phyloP scores from a whole-genome alignment of 2,888 invertebrate species.

The Dioctria linearis region DNA sequence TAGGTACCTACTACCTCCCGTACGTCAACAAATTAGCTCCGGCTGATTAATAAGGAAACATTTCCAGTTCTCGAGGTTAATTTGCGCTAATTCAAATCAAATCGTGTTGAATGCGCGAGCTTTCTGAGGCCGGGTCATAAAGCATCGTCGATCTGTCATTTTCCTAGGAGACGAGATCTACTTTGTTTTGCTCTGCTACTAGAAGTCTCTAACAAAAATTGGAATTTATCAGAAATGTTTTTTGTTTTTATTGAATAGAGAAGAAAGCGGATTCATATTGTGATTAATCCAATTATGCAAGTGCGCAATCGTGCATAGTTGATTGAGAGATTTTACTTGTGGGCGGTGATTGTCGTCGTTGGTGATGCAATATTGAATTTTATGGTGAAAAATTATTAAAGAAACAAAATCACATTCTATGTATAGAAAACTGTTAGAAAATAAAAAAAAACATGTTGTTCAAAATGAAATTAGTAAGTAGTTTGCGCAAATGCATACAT shows the following conservation, averaged over 20 bases:
- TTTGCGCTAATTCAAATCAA: constrained; percentile 47
- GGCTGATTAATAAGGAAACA: constrained; percentile 48
- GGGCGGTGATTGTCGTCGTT: too few relatives aligned
- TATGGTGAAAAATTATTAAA: too few relatives aligned
- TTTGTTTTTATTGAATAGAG: constrained; percentile 36
- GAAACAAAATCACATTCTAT: too few relatives aligned
- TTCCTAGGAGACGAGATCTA: not conserved
- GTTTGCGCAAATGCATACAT: too few relatives aligned
- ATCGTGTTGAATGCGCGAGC: constrained; percentile 22
- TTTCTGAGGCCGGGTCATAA: constrained; percentile 14
- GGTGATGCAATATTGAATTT: too few relatives aligned
- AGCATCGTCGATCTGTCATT: constrained; percentile 29
- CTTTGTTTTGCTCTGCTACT: not conserved
- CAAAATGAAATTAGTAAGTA: too few relatives aligned
- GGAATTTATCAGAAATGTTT: not conserved
- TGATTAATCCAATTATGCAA: constrained; percentile 25
- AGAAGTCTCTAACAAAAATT: not conserved
- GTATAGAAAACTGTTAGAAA: too few relatives aligned
- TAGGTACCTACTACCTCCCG: not conserved
- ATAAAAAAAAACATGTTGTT: too few relatives aligned
- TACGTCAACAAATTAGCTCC: constrained; percentile 26
- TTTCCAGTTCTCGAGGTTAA: constrained; percentile 44
- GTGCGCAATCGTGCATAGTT: too few relatives aligned
- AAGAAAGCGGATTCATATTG: constrained; percentile 10
- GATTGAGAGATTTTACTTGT: too few relatives aligned